Conservation (phyloP, 2,888 invertebrate genomes). For the Dryadula phaetusa region DNA sequence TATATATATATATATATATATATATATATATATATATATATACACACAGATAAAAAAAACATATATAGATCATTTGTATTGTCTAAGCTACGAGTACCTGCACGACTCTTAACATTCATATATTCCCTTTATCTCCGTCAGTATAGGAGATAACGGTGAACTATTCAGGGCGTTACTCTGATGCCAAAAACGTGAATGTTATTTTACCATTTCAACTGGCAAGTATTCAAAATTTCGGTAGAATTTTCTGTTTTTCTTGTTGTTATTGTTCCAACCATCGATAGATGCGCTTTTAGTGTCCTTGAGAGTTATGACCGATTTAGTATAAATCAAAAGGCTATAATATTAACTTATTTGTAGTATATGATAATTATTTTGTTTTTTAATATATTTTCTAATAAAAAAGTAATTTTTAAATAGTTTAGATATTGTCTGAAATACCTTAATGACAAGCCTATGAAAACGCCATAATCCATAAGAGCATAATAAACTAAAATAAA, state of each 20-base stretch:
- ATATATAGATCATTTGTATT: conserved; percentile 6
- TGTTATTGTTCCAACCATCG: conserved; percentile 32
- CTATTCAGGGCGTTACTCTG: conserved; percentile 44
- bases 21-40: not conserved
- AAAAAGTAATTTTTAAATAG: too few species aligned
- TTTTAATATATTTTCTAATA: not conserved
- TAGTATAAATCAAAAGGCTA: not conserved
- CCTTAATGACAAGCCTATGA: too few species aligned
- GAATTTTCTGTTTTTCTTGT: conserved; percentile 39
- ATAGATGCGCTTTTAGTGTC: conserved; percentile 28
- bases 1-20: not conserved
- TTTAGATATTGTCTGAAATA: too few species aligned
- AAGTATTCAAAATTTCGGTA: conserved; percentile 48
- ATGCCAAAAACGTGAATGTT: conserved; percentile 50
- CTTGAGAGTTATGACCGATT: conserved; percentile 21
- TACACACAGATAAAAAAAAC: not conserved
- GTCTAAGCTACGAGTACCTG: conserved; percentile 9
- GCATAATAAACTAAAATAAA: too few species aligned
- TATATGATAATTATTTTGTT: not conserved
- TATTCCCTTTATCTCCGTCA: conserved; percentile 37
- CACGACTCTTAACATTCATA: conserved; percentile 11
- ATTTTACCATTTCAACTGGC: conserved; percentile 50
- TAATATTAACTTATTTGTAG: not conserved
- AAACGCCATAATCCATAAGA: too few species aligned
- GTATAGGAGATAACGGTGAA: conserved; percentile 41